Evolutionary conservation across 2,888 invertebrate genomes (phyloP), one percentile per base, ranked within the genome.

Genomic region (Amphimallon solstitiale): DNA sequence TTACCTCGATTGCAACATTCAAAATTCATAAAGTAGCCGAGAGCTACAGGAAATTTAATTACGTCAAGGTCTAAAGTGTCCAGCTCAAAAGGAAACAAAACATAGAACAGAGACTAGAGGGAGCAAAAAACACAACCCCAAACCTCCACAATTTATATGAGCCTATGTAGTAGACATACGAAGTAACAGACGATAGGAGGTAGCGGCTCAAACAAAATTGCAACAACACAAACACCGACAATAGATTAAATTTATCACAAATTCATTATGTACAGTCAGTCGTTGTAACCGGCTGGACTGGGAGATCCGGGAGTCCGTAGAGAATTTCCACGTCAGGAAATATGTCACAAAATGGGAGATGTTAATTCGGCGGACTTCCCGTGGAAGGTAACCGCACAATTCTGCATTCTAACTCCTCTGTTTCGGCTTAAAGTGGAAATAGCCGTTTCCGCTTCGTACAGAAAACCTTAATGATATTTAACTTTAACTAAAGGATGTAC

Each of bases 311-410:
- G 51, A 1, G 9, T 45, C 45, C 45, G 17, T 19, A 45, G 35
- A 40, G 38, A 38, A 23, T 54, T 54, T 54, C 54, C 54, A 38
- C 54, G 40, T 19, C 54, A 38, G 38, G 37, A 54, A 54, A 54
- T 54, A 54, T 21, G 54, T 54, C 54, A 21, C 54, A 54, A 23
- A 38, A 40, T 34, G n/a, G 38, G 54, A 54, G 54, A 54, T 54
- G 54, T 54, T 54, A 54, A 54, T 54, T 54, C 38, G 40, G 38
- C 38, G 54, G 54, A 54, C 54, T 54, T 54, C 54, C 54, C n/a
- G n/a, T n/a, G 38, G 19, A 12, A 54, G 54, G 54, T 54, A 40
- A 54, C 54, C 54, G 54, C n/a, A n/a, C 54, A 54, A 54, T 54
- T 40, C 54, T 21, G 38, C 21, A 54, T 54, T 21, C 38, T 21